Conservation (phyloP, 1,140 invertebrate species). For the Neoseiulus cucumeris region DNA sequence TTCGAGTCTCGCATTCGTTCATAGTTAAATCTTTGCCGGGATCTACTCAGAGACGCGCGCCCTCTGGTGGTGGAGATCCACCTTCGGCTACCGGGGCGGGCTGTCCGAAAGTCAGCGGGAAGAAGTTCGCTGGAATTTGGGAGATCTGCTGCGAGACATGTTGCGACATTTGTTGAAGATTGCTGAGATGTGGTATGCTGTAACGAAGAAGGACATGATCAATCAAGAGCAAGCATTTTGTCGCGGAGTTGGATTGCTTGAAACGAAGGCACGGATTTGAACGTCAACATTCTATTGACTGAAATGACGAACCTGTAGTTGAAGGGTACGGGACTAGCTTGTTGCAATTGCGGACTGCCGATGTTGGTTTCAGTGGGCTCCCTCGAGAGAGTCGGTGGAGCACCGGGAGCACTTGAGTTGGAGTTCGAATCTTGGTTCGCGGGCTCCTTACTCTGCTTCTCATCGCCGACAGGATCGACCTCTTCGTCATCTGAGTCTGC, state of each 20-base stretch:
- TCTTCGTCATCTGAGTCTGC: slow-evolving; percentile 2
- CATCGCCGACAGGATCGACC: not conserved
- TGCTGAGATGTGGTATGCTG: slow-evolving; percentile 6
- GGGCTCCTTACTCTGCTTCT: not conserved
- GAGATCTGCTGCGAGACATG: not conserved
- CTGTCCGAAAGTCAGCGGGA: not conserved
- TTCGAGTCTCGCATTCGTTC: no score
- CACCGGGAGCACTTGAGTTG: not conserved
- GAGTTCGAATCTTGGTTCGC: not conserved
- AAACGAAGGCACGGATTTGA: not conserved
- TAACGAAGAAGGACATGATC: not conserved
- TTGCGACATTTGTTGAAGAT: slow-evolving; percentile 3
- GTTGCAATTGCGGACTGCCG: slow-evolving; percentile 2
- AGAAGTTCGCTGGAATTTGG: not conserved
- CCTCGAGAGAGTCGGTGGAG: not conserved
- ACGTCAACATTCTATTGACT: not conserved
- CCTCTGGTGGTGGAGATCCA: no score
- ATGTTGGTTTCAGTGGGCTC: not conserved
- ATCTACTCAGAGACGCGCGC: no score
- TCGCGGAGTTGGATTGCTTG: not conserved
- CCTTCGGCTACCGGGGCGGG: no score
- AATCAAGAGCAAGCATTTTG: not conserved
- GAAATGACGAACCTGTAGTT: not conserved
- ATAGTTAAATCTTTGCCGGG: no score
- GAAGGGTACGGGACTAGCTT: not conserved